Base-by-base conservation (phyloP, 2,113 vertebrate genomes). In the Lutjanus erythropterus region DNA sequence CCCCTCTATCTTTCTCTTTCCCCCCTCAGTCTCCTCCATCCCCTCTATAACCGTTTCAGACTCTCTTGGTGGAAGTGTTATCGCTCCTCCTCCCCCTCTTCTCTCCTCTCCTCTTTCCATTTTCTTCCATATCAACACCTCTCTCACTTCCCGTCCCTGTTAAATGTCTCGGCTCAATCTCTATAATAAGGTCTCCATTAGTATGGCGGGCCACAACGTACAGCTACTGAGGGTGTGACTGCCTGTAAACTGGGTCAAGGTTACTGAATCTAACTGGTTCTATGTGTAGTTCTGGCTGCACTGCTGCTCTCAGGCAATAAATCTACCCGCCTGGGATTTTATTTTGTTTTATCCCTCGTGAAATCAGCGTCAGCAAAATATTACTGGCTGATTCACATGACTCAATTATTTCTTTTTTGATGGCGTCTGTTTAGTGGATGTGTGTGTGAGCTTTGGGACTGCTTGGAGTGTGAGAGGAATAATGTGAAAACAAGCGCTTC, bases 191-290 rank as follows among this genome's bases (percentile, higher is more conserved):
- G 83, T 75, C 86, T 89, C 71, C 35, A 85, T 91, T 80, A 85
- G 84, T 21, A 53, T 80, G 78, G 80, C 19, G 15, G 44, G 65
- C 44, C 59, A 44, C 27, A 9, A 19, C 6, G 35, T 49, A 53
- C 49, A 31, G 77, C 70, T 25, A 19, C 71, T 60, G 58, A 76
- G 67, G 42, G 67, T 52, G 76, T 72, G 66, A 67, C 86, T 56
- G 71, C 74, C 78, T 68, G 77, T 58, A 92, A 94, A 92, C 78
- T 93, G 85, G 93, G 93, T 92, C 94, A 95, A 94, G 92, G 94
- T 95, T 81, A 88, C 69, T 47, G 69, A 81, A 61, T 83, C 49
- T 3, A 79, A 85, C 76, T 56, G 73, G 81, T 75, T 89, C 70
- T 83, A 68, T 71, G 25, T 61, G 78, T 27, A 78, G 27, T 80